phyloP scores from a whole-genome alignment of 2,888 invertebrate genomes.

The Melieria picta region DNA sequence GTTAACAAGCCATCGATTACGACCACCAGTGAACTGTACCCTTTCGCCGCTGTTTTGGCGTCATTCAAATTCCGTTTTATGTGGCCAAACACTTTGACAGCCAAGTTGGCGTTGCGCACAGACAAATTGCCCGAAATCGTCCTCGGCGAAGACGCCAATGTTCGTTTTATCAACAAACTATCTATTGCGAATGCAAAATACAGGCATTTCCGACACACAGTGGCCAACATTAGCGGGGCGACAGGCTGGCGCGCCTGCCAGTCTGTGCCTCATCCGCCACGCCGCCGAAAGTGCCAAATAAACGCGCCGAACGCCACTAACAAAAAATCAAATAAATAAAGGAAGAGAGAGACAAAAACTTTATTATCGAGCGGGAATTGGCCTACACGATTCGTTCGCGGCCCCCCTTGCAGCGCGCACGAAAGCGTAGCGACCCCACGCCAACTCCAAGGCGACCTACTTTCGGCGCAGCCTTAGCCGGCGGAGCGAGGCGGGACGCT shows the following conservation, averaged over 20 bases:
- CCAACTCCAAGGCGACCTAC: slow-evolving; percentile 27
- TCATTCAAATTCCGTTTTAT: no score
- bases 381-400: slow-evolving; percentile 17
- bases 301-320: slow-evolving; percentile 33
- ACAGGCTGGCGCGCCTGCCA: slow-evolving; percentile 57
- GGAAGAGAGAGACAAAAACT: slow-evolving; percentile 8
- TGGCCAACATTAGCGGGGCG: slow-evolving; percentile 42
- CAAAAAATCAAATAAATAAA: slow-evolving; percentile 22
- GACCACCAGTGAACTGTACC: no score
- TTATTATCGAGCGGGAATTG: slow-evolving; percentile 24
- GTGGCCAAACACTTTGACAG: no score
- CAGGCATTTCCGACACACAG: no score
- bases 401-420: no score
- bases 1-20: no score
- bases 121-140: no score
- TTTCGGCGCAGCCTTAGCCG: slow-evolving; percentile 13
- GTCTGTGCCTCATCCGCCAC: slow-evolving; percentile 47
- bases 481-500: background rate
- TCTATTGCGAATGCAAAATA: no score
- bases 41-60: no score
- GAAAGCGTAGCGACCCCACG: background rate
- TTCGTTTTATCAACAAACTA: no score
- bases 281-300: slow-evolving; percentile 46
- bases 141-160: no score
- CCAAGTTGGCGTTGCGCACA: no score